These are phyloP conservation scores for Hippocampus kuda DNA, from an alignment of 2,797 vertebrate species.

Conservation along the genomic window DNA sequence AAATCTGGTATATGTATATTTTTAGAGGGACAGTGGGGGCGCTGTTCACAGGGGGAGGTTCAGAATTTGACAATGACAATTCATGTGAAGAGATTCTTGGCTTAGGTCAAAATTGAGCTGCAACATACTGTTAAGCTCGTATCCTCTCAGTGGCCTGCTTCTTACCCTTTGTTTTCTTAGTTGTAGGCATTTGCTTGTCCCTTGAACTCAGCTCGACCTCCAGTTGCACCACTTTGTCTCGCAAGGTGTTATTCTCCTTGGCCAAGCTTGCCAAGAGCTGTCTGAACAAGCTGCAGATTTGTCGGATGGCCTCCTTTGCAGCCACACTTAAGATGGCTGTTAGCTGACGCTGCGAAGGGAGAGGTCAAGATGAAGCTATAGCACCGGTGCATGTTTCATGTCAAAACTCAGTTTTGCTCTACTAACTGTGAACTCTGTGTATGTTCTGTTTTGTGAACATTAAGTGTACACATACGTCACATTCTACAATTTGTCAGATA, in stretches of 20 bases:
- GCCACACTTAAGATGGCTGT: constrained; percentile 14
- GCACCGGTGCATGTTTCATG: not conserved
- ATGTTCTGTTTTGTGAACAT: too few relatives aligned
- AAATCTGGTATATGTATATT: too few relatives aligned
- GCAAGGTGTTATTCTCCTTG: constrained; percentile 27
- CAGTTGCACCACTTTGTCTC: constrained; percentile 10
- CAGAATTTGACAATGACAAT: too few relatives aligned
- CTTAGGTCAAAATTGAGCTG: too few relatives aligned
- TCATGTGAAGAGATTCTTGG: too few relatives aligned
- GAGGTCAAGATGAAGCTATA: not conserved
- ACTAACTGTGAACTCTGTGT: too few relatives aligned
- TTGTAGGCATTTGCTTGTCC: not conserved
- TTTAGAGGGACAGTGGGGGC: too few relatives aligned
- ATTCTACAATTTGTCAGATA: too few relatives aligned
- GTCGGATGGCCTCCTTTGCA: constrained; percentile 30
- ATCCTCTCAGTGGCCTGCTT: not conserved
- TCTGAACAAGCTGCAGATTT: constrained; percentile 44
- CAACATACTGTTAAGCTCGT: not conserved
- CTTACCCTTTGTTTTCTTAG: constrained; percentile 7
- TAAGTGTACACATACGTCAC: too few relatives aligned
- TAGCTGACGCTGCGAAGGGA: constrained; percentile 24
- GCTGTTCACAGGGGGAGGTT: too few relatives aligned
- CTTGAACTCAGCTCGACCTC: constrained; percentile 11
- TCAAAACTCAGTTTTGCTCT: not conserved
- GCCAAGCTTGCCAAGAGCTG: constrained; percentile 20